phyloP scores from a whole-genome alignment of 2,113 vertebrate genomes.

The Osmerus eperlanus region DNA sequence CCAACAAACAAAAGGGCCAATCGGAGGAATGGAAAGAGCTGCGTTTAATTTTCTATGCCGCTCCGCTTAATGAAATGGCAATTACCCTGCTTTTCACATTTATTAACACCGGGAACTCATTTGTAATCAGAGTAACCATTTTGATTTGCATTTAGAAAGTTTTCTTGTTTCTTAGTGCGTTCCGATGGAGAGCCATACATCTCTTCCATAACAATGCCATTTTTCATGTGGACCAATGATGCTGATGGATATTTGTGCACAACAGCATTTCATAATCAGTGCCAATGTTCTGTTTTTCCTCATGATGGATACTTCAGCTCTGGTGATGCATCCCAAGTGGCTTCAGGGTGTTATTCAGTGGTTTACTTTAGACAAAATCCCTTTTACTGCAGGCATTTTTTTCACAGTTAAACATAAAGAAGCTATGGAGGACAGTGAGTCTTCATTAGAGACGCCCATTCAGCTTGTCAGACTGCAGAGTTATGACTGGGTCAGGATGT shows the following conservation, averaged over 20 bases:
- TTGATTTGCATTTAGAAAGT: conserved; percentile 22
- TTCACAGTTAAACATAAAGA: too few species aligned
- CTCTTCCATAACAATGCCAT: neutral
- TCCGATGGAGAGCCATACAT: conserved; percentile 2
- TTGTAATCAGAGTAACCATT: conserved; percentile 18
- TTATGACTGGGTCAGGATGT: too few species aligned
- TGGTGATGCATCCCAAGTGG: neutral
- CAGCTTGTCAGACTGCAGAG: neutral
- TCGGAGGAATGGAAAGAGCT: conserved; percentile 34
- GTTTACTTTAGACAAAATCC: too few species aligned
- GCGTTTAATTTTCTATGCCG: conserved; percentile 27
- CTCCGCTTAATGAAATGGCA: conserved; percentile 26
- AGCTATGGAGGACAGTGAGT: too few species aligned
- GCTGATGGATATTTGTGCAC: conserved; percentile 6
- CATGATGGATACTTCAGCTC: neutral
- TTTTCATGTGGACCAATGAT: conserved; percentile 18
- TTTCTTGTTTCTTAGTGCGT: conserved; percentile 17
- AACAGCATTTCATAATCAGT: conserved; percentile 11
- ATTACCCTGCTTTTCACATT: conserved; percentile 24
- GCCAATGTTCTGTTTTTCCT: neutral
- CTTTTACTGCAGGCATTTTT: too few species aligned
- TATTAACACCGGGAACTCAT: conserved; percentile 9
- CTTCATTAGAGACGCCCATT: neutral
- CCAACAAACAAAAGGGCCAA: conserved; percentile 36
- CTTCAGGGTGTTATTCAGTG: neutral